These are phyloP conservation scores for Hyles vespertilio DNA, from an alignment of 1,140 invertebrate species.

Conservation along the genomic window DNA sequence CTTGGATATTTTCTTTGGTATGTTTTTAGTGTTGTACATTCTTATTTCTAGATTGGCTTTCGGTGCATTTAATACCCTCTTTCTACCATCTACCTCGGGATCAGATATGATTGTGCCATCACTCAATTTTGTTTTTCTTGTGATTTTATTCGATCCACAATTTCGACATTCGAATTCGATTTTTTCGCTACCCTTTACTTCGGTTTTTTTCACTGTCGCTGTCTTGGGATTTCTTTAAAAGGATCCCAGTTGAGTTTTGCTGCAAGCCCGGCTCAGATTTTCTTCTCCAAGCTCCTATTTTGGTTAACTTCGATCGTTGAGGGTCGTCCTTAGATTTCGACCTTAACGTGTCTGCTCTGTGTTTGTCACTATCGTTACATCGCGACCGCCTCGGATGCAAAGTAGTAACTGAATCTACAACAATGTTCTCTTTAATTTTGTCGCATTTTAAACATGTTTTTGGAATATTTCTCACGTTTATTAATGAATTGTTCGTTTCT, in stretches of 20 bases:
- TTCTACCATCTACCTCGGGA: constrained; percentile 46
- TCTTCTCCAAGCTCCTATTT: constrained; percentile 80
- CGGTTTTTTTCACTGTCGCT: constrained; percentile 52
- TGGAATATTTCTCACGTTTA: constrained; percentile 50
- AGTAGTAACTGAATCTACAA: constrained; percentile 44
- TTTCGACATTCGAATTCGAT: constrained; percentile 69
- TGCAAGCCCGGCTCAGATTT: constrained; percentile 83
- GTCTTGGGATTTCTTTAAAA: constrained; percentile 52
- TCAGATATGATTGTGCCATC: constrained; percentile 51
- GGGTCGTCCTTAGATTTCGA: constrained; percentile 73
- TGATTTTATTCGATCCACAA: constrained; percentile 66
- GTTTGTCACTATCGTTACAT: constrained; percentile 52
- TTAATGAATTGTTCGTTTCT: constrained; percentile 50
- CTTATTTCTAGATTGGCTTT: constrained; percentile 72
- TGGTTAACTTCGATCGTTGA: constrained; percentile 70
- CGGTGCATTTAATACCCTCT: constrained; percentile 22
- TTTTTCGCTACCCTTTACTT: constrained; percentile 52
- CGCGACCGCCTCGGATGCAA: constrained; percentile 53
- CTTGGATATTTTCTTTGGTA: constrained; percentile 81
- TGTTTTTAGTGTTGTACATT: constrained; percentile 80
- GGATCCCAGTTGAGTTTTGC: constrained; percentile 43
- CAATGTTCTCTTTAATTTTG: constrained; percentile 73
- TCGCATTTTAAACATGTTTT: constrained; percentile 73
- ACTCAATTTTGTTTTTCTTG: constrained; percentile 39
- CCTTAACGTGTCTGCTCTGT: constrained; percentile 46